phyloP scores from a whole-genome alignment of 2,888 invertebrate species.

The Andricus quercusramuli region DNA sequence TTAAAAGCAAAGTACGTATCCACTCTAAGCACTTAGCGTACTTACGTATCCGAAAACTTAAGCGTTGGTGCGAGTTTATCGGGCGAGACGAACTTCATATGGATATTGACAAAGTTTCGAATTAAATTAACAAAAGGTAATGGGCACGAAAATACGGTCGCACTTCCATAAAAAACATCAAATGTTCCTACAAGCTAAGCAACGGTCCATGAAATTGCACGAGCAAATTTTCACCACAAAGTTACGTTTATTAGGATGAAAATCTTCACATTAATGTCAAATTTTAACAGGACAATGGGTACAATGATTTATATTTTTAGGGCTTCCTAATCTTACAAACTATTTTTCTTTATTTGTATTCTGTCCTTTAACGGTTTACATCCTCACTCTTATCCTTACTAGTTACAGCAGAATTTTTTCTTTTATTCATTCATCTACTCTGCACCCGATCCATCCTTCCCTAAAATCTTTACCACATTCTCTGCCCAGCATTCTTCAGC shows the following conservation, averaged over 20 bases:
- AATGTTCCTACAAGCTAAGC: not conserved
- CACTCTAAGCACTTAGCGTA: conserved; percentile 41
- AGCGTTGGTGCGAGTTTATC: conserved; percentile 41
- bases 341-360: no score
- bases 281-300: no score
- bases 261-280: not conserved
- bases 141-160: conserved; percentile 6
- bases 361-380: no score
- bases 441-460: no score
- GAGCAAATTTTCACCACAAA: no score
- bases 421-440: no score
- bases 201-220: conserved; percentile 32
- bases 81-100: conserved; percentile 41
- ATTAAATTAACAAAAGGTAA: conserved; percentile 44
- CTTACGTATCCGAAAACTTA: conserved; percentile 33
- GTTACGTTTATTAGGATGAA: not conserved
- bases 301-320: no score
- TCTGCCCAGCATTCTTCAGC: no score
- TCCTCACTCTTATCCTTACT: no score
- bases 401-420: no score
- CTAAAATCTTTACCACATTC: no score
- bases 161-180: not conserved
- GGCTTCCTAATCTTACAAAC: no score
- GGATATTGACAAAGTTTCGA: conserved; percentile 44
- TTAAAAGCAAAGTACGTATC: conserved; percentile 28